Conservation (phyloP, 2,888 invertebrate genomes). For the Meiosimyza platycephala region DNA sequence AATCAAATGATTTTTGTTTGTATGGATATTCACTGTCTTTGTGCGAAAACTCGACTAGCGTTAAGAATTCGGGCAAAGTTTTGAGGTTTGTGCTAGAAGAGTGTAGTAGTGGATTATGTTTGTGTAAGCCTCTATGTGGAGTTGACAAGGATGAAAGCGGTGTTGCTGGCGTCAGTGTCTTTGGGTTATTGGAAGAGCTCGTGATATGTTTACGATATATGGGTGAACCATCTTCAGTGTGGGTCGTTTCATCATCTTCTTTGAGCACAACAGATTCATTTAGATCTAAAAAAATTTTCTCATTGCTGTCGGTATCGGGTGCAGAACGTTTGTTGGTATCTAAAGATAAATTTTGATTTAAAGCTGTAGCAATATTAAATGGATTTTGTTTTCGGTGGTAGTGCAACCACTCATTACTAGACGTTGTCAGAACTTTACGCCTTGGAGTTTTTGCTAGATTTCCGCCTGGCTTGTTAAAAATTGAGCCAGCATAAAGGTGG, state of each 20-base stretch:
- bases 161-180: conserved; percentile 33
- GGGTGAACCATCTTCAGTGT: conserved; percentile 26
- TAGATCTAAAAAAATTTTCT: conserved; percentile 32
- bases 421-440: conserved; percentile 50
- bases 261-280: conserved; percentile 40
- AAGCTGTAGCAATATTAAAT: conserved; percentile 45
- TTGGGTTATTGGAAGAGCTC: conserved; percentile 43
- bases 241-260: conserved; percentile 36
- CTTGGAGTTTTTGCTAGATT: conserved; percentile 43
- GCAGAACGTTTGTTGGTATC: not conserved
- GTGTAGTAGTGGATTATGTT: conserved; percentile 58
- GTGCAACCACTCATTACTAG: conserved; percentile 55
- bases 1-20: conserved; percentile 59
- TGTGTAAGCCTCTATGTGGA: conserved; percentile 50
- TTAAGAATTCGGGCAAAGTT: conserved; percentile 78
- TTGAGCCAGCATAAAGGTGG: conserved; percentile 2
- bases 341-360: conserved; percentile 21
- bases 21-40: conserved; percentile 50
- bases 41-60: conserved; percentile 73
- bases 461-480: not conserved
- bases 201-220: conserved; percentile 32
- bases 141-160: conserved; percentile 28
- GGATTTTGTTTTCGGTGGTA: conserved; percentile 58
- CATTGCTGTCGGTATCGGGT: conserved; percentile 31
- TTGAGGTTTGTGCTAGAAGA: conserved; percentile 77